phyloP scores from a whole-genome alignment of 2,888 invertebrate genomes.

The Embidobia sp. region DNA sequence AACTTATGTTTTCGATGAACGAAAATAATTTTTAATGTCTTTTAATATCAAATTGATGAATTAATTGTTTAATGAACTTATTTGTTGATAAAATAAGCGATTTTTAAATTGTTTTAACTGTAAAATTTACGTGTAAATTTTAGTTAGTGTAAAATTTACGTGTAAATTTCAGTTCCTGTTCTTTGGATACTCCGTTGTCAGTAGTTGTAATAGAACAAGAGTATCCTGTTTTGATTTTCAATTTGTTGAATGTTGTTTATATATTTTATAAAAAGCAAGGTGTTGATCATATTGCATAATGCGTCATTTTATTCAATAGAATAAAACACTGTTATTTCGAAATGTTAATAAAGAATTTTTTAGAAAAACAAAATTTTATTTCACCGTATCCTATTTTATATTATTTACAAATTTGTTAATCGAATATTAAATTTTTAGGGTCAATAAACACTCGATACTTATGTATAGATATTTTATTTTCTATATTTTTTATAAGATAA shows the following conservation, averaged over 20 bases:
- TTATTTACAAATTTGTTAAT: not conserved
- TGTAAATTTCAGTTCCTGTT: constrained; percentile 21
- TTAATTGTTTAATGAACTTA: no score
- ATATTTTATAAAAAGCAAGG: constrained; percentile 54
- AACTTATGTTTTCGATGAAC: no score
- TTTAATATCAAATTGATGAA: no score
- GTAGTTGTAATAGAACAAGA: constrained; percentile 40
- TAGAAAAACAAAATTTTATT: constrained; percentile 14
- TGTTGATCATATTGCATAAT: constrained; percentile 33
- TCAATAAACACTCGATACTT: not conserved
- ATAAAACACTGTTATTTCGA: constrained; percentile 27
- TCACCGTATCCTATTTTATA: not conserved
- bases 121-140: no score
- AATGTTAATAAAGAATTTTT: constrained; percentile 52
- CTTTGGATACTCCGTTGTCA: constrained; percentile 4
- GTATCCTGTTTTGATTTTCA: constrained; percentile 27
- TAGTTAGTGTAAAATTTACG: not conserved
- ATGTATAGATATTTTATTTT: constrained; percentile 19
- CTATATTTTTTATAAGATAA: constrained; percentile 31
- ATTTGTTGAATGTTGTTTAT: constrained; percentile 60
- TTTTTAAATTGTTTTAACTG: no score
- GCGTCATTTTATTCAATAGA: constrained; percentile 33
- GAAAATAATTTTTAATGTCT: not conserved
- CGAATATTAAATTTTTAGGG: not conserved
- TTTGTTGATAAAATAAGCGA: no score